Percentiles rank a stretch among this genome's conserved stretches.
Evolutionary conservation across 2,888 invertebrate genomes (phyloP).

Genomic region (Laothoe populi): DNA sequence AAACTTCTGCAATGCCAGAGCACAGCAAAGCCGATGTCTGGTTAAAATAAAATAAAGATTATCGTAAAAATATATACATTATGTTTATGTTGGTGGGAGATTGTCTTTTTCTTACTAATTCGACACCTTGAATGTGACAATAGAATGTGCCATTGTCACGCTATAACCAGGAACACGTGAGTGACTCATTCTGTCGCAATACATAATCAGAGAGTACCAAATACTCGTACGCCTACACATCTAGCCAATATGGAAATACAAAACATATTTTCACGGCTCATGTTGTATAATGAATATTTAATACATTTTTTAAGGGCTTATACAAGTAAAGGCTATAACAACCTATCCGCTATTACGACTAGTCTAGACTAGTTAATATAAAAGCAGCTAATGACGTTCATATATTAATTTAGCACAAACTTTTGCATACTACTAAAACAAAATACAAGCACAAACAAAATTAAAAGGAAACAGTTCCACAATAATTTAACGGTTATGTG

Average conservation of each 20-base stretch:
- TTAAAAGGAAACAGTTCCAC: neutral
- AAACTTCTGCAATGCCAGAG: too few species aligned
- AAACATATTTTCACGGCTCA: neutral
- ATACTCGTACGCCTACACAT: constrained; percentile 5
- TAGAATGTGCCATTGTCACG: constrained; percentile 42
- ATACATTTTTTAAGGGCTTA: too few species aligned
- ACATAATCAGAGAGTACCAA: constrained; percentile 1
- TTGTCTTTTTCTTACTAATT: constrained; percentile 41
- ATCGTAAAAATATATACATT: neutral
- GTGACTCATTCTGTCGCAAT: constrained; percentile 21
- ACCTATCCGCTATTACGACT: too few species aligned
- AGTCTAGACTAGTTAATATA: too few species aligned
- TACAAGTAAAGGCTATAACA: too few species aligned
- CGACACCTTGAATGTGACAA: constrained; percentile 42
- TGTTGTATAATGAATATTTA: too few species aligned
- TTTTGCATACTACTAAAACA: neutral
- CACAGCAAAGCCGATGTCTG: too few species aligned
- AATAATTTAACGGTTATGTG: neutral
- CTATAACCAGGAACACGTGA: constrained; percentile 32
- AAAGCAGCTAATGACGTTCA: too few species aligned
- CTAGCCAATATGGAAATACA: neutral
- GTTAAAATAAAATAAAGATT: too few species aligned
- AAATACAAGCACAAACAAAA: neutral
- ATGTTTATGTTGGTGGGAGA: neutral
- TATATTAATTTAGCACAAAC: too few species aligned